A percentile compares a stretch with the other conserved stretches of the same genome.
These are phyloP conservation scores for Allacma fusca DNA, from an alignment of 2,888 invertebrate genomes.

Conservation along the genomic window DNA sequence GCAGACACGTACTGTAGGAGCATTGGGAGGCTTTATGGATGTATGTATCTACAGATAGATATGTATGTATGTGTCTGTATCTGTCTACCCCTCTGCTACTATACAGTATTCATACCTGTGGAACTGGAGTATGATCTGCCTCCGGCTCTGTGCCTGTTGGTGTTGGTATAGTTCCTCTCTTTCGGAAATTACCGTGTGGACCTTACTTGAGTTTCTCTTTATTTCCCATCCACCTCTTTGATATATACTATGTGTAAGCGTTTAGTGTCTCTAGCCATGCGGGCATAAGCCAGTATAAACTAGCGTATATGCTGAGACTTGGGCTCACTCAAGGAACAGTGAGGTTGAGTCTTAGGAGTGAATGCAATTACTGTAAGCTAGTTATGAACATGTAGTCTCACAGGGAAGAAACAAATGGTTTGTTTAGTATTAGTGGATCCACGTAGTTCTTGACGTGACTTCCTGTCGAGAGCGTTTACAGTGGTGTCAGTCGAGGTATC, in stretches of 20 bases:
- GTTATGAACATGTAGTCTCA: slow-evolving; percentile 4
- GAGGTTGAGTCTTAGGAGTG: background rate
- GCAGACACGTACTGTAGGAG: background rate
- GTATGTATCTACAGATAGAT: background rate
- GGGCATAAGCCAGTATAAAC: background rate
- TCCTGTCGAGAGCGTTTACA: slow-evolving; percentile 51
- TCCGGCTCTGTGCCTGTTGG: background rate
- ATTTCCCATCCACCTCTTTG: background rate
- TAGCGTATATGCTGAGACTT: background rate
- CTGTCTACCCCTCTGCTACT: too few relatives aligned
- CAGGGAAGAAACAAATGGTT: slow-evolving; percentile 40
- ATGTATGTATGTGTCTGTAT: too few relatives aligned
- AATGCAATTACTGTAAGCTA: slow-evolving; percentile 17
- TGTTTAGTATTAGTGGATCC: slow-evolving; percentile 47
- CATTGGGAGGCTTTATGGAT: too few relatives aligned
- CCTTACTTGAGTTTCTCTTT: background rate
- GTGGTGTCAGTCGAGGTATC: slow-evolving; percentile 45
- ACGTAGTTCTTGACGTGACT: slow-evolving; percentile 49
- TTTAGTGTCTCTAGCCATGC: too few relatives aligned
- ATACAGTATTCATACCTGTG: background rate
- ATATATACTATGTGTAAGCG: too few relatives aligned
- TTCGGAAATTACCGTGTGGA: background rate
- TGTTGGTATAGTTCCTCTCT: background rate
- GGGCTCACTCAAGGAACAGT: too few relatives aligned
- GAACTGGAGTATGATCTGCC: slow-evolving; percentile 10